Conservation (phyloP, 2,888 invertebrate genomes). For the Pharmacophagus antenor region DNA sequence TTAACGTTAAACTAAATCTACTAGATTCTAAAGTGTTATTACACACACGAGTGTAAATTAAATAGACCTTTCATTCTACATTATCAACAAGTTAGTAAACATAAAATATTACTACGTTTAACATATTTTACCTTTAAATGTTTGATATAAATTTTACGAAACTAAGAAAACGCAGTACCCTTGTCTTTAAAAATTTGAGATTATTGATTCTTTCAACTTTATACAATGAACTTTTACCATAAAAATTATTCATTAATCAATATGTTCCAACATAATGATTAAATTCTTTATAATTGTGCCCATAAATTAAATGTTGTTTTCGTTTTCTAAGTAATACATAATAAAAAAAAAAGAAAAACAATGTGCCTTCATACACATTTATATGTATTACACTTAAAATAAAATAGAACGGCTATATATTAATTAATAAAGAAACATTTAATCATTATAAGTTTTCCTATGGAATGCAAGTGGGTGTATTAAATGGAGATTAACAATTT, state of each 20-base stretch:
- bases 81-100: neutral
- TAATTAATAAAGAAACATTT: neutral
- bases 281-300: too few species aligned
- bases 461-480: conserved; percentile 27
- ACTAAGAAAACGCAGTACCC: neutral
- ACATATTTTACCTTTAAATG: neutral
- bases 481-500: conserved; percentile 19
- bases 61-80: too few species aligned
- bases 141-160: conserved; percentile 4
- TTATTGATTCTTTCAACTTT: neutral
- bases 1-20: conserved; percentile 4
- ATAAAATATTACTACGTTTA: neutral
- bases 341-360: too few species aligned
- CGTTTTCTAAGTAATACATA: too few species aligned
- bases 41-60: neutral
- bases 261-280: too few species aligned
- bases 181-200: neutral
- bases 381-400: neutral
- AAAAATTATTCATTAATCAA: too few species aligned
- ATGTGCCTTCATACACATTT: neutral
- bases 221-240: neutral
- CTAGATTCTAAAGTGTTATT: neutral
- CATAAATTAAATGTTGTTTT: too few species aligned
- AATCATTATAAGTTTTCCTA: conserved; percentile 1
- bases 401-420: neutral